A percentile compares a stretch with the other conserved stretches of the same genome.
Conservation (phyloP, 2,797 vertebrate genomes). For the Amniataba percoides region DNA sequence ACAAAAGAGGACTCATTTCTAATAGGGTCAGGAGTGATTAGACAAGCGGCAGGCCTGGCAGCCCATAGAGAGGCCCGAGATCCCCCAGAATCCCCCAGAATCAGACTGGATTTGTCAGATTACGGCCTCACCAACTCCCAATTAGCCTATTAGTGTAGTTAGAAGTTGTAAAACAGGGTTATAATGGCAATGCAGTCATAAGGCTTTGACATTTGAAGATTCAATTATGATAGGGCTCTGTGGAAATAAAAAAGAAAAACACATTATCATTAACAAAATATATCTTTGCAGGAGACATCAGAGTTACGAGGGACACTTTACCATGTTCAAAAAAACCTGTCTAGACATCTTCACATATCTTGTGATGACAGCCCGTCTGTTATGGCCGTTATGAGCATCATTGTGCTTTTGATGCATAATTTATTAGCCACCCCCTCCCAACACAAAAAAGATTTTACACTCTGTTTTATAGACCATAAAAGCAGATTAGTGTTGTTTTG, state of each 20-base stretch:
- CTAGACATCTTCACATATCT: constrained; percentile 48
- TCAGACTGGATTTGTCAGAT: constrained; percentile 74
- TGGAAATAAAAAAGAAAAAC: constrained; percentile 4
- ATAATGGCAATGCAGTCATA: constrained; percentile 1
- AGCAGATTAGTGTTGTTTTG: constrained; percentile 4
- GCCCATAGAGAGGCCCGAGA: constrained; percentile 57
- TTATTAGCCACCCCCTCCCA: constrained; percentile 43
- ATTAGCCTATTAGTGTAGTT: constrained; percentile 58
- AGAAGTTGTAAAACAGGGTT: constrained; percentile 23
- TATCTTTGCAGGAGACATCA: constrained; percentile 1
- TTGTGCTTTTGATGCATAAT: constrained; percentile 67
- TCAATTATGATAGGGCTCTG: constrained; percentile 4
- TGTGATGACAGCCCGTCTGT: constrained; percentile 36
- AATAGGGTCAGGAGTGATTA: constrained; percentile 83
- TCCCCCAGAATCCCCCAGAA: constrained; percentile 65
- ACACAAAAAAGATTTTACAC: constrained; percentile 49
- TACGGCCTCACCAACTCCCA: constrained; percentile 66
- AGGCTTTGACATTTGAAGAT: constrained; percentile 12
- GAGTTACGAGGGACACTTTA: not conserved
- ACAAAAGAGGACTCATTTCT: constrained; percentile 82
- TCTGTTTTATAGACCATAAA: constrained; percentile 9
- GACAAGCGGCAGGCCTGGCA: constrained; percentile 60
- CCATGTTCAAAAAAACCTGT: constrained; percentile 41
- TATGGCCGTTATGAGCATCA: constrained; percentile 13
- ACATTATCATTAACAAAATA: constrained; percentile 6